Evolutionary conservation across 2,113 vertebrate species (phyloP).

Genomic region (Ctenodactylus gundi): DNA sequence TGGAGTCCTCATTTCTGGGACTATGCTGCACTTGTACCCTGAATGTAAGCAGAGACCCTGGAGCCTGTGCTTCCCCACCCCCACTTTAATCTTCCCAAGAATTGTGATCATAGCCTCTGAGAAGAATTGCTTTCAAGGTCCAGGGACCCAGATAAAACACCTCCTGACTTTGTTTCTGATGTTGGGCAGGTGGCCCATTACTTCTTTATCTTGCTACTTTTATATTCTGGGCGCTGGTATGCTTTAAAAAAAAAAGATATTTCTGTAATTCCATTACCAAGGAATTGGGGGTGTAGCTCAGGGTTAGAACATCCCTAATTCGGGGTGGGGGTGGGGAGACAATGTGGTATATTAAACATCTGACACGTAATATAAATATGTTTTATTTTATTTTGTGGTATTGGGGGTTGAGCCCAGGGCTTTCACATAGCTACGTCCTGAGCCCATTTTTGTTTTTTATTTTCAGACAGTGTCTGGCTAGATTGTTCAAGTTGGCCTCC

Average conservation of each 20-base stretch:
- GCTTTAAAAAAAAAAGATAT: not conserved
- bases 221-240: not conserved
- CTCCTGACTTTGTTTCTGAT: not conserved
- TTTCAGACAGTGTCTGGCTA: no score
- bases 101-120: not conserved
- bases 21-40: fast-evolving
- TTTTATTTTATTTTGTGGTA: no score
- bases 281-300: not conserved
- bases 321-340: no score
- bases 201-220: not conserved
- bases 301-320: not conserved
- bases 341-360: not conserved
- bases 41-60: not conserved
- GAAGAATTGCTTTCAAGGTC: not conserved
- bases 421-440: no score
- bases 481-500: no score
- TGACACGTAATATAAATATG: not conserved
- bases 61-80: not conserved
- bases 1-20: not conserved
- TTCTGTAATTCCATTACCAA: no score
- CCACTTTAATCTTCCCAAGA: not conserved
- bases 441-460: no score
- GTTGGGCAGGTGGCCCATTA: not conserved
- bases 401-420: no score
- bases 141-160: not conserved